phyloP scores from a whole-genome alignment of 2,888 invertebrate species.

The Eristalinus sepulchralis region DNA sequence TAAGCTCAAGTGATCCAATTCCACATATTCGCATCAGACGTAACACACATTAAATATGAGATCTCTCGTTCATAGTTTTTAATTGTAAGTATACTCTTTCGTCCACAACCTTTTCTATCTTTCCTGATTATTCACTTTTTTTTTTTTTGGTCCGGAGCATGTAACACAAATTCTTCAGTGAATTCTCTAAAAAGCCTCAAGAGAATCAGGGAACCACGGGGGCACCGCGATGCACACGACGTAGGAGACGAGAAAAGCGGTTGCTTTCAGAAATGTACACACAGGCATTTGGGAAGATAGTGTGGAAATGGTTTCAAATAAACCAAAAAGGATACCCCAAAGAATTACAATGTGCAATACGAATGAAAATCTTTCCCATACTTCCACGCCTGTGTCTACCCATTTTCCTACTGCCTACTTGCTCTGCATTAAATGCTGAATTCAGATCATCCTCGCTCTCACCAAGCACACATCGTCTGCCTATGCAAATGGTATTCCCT shows the following conservation, averaged over 20 bases:
- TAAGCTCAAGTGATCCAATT: too few relatives aligned
- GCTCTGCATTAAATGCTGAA: conserved; percentile 23
- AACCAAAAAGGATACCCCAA: conserved; percentile 40
- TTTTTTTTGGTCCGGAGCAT: neutral
- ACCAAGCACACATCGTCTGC: neutral
- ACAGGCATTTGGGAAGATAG: conserved; percentile 6
- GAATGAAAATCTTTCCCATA: conserved; percentile 39
- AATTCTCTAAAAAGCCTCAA: conserved; percentile 53
- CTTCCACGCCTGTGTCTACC: neutral
- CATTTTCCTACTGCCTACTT: neutral
- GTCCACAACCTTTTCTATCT: conserved; percentile 6
- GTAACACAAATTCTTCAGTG: conserved; percentile 1
- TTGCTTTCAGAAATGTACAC: conserved; percentile 37
- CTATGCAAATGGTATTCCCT: conserved; percentile 22
- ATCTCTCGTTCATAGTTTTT: too few relatives aligned
- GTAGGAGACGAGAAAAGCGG: conserved; percentile 19
- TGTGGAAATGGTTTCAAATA: conserved; percentile 19
- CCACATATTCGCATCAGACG: too few relatives aligned
- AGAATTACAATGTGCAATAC: conserved; percentile 57
- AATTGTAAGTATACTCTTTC: conserved; percentile 26
- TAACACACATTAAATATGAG: too few relatives aligned
- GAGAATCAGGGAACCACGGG: neutral
- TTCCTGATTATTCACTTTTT: neutral
- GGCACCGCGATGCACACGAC: neutral
- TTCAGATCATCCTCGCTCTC: conserved; percentile 18